Conservation (phyloP, 2,888 invertebrate species). For the Allygus modestus region DNA sequence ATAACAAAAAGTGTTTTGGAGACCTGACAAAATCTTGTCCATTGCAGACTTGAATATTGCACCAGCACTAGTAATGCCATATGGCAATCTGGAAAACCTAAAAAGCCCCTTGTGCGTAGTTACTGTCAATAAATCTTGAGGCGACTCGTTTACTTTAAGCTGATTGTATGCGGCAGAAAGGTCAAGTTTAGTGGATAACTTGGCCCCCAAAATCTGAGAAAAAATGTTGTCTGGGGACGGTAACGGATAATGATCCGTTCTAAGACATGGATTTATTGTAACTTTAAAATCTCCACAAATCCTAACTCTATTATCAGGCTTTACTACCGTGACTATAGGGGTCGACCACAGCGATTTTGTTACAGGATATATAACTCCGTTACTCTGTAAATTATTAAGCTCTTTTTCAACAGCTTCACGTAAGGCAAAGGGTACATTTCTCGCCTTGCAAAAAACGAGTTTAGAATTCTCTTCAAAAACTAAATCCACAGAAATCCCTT, state of each 20-base stretch:
- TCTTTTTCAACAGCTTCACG: conserved; percentile 30
- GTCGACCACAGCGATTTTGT: conserved; percentile 15
- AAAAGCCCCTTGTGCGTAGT: conserved; percentile 56
- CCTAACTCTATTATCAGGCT: not conserved
- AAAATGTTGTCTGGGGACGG: conserved; percentile 22
- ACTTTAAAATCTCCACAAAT: conserved; percentile 32
- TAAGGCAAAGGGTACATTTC: conserved; percentile 36
- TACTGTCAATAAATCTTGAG: conserved; percentile 25
- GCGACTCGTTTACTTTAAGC: not conserved
- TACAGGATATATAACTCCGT: conserved; percentile 20
- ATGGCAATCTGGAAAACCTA: conserved; percentile 45
- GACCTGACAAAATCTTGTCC: conserved; percentile 67
- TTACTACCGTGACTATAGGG: not conserved
- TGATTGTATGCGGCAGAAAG: conserved; percentile 18
- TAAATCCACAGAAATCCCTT: not conserved
- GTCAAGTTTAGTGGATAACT: conserved; percentile 10
- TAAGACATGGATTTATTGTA: not conserved
- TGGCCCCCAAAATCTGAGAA: not conserved
- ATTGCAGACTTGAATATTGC: conserved; percentile 69
- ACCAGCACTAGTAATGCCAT: conserved; percentile 24
- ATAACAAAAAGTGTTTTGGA: conserved; percentile 68
- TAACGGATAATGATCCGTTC: conserved; percentile 17
- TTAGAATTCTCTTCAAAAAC: conserved; percentile 16
- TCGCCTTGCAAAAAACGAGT: conserved; percentile 27
- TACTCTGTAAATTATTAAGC: not conserved